A percentile compares a stretch with the other conserved stretches of the same genome.
Evolutionary conservation across 30 jellyfish, hydroid and myxozoan species (phyloP).

Genomic region (Mastigias papua): DNA sequence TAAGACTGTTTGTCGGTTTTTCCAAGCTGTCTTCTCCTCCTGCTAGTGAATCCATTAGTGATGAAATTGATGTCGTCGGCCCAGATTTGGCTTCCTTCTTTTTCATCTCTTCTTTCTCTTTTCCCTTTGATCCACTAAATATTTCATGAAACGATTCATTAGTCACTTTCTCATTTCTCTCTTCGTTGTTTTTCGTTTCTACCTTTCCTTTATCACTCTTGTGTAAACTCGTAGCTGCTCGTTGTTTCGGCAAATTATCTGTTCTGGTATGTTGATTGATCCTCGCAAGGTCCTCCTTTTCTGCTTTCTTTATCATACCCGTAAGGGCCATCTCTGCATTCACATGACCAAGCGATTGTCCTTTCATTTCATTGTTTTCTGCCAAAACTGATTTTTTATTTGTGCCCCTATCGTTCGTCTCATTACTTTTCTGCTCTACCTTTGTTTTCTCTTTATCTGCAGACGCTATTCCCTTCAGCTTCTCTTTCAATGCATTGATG

Average conservation of each 20-base stretch:
- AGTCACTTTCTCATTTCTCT: not conserved
- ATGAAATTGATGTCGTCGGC: conserved; percentile 59
- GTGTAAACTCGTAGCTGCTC: not conserved
- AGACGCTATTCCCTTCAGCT: conserved; percentile 17
- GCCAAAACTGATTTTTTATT: conserved; percentile 51
- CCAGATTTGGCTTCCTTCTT: not conserved
- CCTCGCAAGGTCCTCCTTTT: conserved; percentile 43
- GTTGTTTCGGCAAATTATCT: not conserved
- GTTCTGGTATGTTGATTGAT: not conserved
- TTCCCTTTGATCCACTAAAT: not conserved
- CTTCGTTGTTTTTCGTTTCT: not conserved
- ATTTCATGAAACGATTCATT: conserved; percentile 2
- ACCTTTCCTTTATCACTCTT: not conserved
- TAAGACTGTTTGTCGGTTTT: conserved; percentile 17
- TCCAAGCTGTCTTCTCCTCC: conserved; percentile 47
- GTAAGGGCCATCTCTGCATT: conserved; percentile 63
- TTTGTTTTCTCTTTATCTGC: conserved; percentile 8
- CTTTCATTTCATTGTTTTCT: conserved; percentile 40
- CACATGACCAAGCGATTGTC: conserved; percentile 73
- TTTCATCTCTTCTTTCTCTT: not conserved
- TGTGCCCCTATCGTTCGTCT: conserved; percentile 60
- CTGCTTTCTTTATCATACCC: conserved; percentile 61
- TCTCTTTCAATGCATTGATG: conserved; percentile 57
- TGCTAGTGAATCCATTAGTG: conserved; percentile 66
- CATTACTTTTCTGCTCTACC: conserved; percentile 9